phyloP scores from a whole-genome alignment of 2,888 invertebrate genomes.

The Hyalella azteca region DNA sequence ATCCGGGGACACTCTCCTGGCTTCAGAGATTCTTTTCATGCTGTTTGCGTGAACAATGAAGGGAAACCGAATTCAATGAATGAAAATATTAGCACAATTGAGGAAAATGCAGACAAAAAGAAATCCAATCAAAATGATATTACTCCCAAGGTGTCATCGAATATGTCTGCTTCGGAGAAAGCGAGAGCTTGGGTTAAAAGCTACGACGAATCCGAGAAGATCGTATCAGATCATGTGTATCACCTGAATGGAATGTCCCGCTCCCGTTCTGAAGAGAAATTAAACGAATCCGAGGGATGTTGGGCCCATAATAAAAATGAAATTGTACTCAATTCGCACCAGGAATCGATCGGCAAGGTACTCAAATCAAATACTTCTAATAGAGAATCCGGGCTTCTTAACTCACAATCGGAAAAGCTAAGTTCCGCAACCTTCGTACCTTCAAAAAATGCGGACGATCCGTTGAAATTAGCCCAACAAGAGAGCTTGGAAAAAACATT shows the following conservation, averaged over 20 bases:
- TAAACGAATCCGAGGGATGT: constrained; percentile 40
- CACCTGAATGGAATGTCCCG: constrained; percentile 43
- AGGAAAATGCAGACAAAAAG: too few species aligned
- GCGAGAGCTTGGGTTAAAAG: constrained; percentile 56
- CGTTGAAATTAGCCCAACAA: too few species aligned
- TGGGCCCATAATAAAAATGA: constrained; percentile 49
- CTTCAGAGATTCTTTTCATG: constrained; percentile 6
- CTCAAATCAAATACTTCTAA: too few species aligned
- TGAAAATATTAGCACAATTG: too few species aligned
- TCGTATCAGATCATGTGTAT: constrained; percentile 38
- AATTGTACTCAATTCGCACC: constrained; percentile 46
- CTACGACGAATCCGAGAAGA: constrained; percentile 43
- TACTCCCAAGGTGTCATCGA: not conserved
- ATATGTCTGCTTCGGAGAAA: constrained; percentile 40
- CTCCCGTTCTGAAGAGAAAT: constrained; percentile 49
- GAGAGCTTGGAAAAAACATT: too few species aligned
- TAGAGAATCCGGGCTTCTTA: too few species aligned
- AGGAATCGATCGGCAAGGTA: too few species aligned
- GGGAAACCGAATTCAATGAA: too few species aligned
- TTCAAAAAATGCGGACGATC: too few species aligned
- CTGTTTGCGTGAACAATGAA: not conserved
- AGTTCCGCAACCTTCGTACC: too few species aligned
- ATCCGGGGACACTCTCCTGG: not conserved
- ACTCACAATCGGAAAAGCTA: too few species aligned
- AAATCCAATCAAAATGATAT: not conserved